Base-by-base conservation (phyloP, 1,140 invertebrate species). In the Dendroctonus valens region DNA sequence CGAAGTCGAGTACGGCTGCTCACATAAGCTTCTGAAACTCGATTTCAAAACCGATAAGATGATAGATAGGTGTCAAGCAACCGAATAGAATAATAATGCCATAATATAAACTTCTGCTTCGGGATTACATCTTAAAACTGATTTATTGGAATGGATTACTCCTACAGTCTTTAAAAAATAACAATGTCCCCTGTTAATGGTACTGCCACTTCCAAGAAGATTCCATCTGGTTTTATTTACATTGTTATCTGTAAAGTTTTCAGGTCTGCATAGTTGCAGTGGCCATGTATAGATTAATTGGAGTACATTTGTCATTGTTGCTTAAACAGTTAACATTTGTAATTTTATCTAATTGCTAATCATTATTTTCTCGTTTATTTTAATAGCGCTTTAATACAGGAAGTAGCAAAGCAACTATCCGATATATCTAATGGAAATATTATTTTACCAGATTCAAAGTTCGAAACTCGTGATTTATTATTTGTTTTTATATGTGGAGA, bases 61-160 rank as follows among this genome's bases (percentile, higher is more conserved):
- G 60, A 63, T 63, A 63, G 60, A 63, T 63, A 63, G 60, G 49
- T 63, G 60, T 63, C 60, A 63, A 52, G 50, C 44, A 41, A 51
- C 48, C 48, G 59, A 61, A 61, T 61, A 51, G 59, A 53, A 63
- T 63, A 53, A 63, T 63, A 63, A 63, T 54, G 41, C 60, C 12
- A 63, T 54, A 63, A 63, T 63, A 54, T 41, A 61, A 38, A 41
- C 59, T 61, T 42, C 60, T 63, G 50, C 41, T 63, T 44, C 15
- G 51, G 60, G 60, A 63, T 63, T 63, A 63, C 60, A 54, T 63
- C 26, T 63, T 63, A 63, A 63, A 63, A 63, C 60, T 63, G 60
- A 63, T 63, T 63, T 63, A 63, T 63, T 63, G 51, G 60, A 63
- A 54, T 46, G 49, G 60, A 63, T 63, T 63, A 63, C 60, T 54